Evolutionary conservation across 2,888 invertebrate species (phyloP).

Genomic region (Hetaerina titia): DNA sequence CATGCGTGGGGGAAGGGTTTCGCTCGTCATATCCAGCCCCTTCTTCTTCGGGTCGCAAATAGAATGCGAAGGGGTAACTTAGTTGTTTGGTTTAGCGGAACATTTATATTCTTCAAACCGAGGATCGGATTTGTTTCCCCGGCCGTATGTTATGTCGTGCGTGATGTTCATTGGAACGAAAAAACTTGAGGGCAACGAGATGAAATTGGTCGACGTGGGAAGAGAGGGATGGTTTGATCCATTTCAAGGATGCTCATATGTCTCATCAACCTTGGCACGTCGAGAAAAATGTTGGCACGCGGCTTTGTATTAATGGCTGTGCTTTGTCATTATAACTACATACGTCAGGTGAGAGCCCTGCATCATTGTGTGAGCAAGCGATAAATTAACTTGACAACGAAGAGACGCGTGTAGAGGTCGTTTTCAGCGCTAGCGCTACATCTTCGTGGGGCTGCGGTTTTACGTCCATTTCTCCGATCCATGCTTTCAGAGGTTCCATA

Average conservation of each 20-base stretch:
- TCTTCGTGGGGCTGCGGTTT: no score
- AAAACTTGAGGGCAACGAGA: neutral
- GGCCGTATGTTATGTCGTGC: neutral
- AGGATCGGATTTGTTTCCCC: neutral
- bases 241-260: neutral
- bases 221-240: neutral
- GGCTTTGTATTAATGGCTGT: no score
- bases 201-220: neutral
- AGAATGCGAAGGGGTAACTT: neutral
- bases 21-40: neutral
- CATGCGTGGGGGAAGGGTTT: neutral
- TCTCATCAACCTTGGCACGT: neutral
- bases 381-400: no score
- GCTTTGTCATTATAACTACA: no score
- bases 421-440: no score
- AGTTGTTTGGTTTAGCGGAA: neutral
- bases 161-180: neutral
- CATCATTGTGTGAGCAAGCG: neutral
- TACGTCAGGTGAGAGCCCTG: neutral
- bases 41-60: neutral
- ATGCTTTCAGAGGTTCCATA: no score
- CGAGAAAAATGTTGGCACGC: neutral
- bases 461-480: no score
- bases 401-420: no score
- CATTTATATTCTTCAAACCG: neutral